These are phyloP conservation scores for Hydropsyche tenuis DNA, from an alignment of 1,140 invertebrate species.

Conservation along the genomic window DNA sequence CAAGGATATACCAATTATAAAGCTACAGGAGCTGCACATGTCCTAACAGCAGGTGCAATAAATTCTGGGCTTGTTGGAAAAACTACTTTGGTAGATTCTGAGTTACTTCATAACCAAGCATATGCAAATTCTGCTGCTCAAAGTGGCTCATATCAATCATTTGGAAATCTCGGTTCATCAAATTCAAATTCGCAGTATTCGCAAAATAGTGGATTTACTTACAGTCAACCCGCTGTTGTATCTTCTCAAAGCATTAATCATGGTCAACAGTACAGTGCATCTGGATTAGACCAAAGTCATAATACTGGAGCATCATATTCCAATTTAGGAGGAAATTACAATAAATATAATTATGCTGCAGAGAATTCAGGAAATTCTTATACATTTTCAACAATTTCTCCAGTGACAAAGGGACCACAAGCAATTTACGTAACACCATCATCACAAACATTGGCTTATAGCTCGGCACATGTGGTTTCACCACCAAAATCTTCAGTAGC, in stretches of 20 bases:
- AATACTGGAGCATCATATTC: background rate
- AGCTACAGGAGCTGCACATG: slow-evolving; percentile 55
- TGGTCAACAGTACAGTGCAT: slow-evolving; percentile 4
- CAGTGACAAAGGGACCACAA: slow-evolving; percentile 29
- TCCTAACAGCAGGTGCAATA: slow-evolving; percentile 59
- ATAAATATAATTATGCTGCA: background rate
- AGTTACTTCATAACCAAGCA: slow-evolving; percentile 51
- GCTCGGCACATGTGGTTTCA: slow-evolving; percentile 52
- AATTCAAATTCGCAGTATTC: slow-evolving; percentile 36
- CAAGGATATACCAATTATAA: slow-evolving; percentile 49
- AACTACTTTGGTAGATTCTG: slow-evolving; percentile 58
- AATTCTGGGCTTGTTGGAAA: slow-evolving; percentile 62
- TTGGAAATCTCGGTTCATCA: slow-evolving; percentile 40
- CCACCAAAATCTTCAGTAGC: slow-evolving; percentile 56
- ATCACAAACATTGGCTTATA: slow-evolving; percentile 20
- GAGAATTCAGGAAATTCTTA: background rate
- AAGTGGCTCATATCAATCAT: slow-evolving; percentile 10
- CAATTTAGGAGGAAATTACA: background rate
- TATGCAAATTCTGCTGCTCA: slow-evolving; percentile 22
- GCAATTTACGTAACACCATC: slow-evolving; percentile 38
- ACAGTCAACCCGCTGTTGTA: slow-evolving; percentile 20
- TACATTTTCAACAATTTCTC: slow-evolving; percentile 14
- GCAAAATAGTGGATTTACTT: slow-evolving; percentile 15
- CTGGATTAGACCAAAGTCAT: background rate
- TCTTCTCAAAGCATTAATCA: slow-evolving; percentile 20